Conservation (phyloP, 2,113 vertebrate genomes). For the Galbula dea region DNA sequence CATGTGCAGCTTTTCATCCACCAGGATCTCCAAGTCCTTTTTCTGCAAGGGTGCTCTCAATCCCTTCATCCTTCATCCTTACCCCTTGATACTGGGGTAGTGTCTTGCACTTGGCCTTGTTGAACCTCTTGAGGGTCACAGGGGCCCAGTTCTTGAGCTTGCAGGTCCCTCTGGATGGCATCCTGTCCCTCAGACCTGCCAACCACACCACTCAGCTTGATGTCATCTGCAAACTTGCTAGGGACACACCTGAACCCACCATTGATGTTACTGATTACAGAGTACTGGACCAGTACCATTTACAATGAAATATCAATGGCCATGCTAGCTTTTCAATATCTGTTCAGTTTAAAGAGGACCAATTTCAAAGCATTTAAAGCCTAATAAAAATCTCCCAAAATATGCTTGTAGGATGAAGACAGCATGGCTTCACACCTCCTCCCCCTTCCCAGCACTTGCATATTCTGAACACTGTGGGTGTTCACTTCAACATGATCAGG, state of each 20-base stretch:
- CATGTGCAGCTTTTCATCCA: background rate
- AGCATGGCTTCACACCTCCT: background rate
- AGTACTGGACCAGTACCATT: background rate
- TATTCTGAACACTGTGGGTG: constrained; percentile 47
- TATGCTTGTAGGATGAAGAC: constrained; percentile 1
- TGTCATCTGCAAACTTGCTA: background rate
- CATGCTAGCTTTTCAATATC: background rate
- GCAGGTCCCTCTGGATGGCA: background rate
- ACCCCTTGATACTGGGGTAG: background rate
- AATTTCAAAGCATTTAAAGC: background rate
- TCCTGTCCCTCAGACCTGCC: background rate
- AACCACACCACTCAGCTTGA: background rate
- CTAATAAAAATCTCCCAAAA: constrained; percentile 4
- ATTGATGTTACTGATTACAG: background rate
- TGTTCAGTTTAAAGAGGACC: background rate
- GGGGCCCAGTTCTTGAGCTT: background rate
- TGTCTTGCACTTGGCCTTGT: background rate
- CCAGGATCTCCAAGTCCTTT: background rate
- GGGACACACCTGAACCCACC: background rate
- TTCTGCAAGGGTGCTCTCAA: background rate
- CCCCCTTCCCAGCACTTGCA: constrained; percentile 7
- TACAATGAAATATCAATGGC: fast-evolving
- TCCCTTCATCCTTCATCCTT: background rate
- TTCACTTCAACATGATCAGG: constrained; percentile 26
- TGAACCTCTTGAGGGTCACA: background rate